Evolutionary conservation across 2,113 vertebrate species (phyloP), one percentile per base, ranked within the genome.

Genomic region (Caracal caracal): DNA sequence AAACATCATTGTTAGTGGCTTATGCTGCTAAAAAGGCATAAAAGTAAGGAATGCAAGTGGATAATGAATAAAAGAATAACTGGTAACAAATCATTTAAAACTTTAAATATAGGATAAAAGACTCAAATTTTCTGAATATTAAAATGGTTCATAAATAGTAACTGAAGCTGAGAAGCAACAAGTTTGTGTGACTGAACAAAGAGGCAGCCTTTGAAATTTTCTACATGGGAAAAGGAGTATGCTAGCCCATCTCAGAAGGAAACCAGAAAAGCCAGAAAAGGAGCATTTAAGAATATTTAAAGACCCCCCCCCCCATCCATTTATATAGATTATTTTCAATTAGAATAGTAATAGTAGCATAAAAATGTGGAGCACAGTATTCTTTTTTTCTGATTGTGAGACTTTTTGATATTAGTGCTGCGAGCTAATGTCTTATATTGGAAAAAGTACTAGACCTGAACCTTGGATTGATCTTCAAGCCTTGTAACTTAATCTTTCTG

Each of bases 101-200:
- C 90, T 47, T 56, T 79, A 90, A 94, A 37, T 81, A 68, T 59
- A 61, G 81, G 35, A 24, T 68, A 22, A 88, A 92, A 96, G 51
- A 83, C n/a, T 82, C 78, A 88, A 33, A 79, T 81, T 49, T 84
- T 88, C 1, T 43, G 68, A n/a, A 30, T 87, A 16, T 88, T 49
- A 83, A 40, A 96, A n/a, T 59, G 63, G 83, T 53, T 85, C 43
- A 61, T 40, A 88, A 88, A 82, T 73, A 86, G 15, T 35, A 40
- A 87, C 59, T 91, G 17, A 88, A 92, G 24, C 56, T 59, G 53
- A 95, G 95, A 89, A 53, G 26, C 65, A 49, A 7, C 13, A 91
- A 76, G 19, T 85, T 75, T 70, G 15, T 79, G 10, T 89, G 35
- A 79, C 10, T 65, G 59, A 66, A 17, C 76, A 82, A 75, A 82